Base-by-base conservation (phyloP, 1,140 invertebrate genomes). In the Dendroctonus valens region DNA sequence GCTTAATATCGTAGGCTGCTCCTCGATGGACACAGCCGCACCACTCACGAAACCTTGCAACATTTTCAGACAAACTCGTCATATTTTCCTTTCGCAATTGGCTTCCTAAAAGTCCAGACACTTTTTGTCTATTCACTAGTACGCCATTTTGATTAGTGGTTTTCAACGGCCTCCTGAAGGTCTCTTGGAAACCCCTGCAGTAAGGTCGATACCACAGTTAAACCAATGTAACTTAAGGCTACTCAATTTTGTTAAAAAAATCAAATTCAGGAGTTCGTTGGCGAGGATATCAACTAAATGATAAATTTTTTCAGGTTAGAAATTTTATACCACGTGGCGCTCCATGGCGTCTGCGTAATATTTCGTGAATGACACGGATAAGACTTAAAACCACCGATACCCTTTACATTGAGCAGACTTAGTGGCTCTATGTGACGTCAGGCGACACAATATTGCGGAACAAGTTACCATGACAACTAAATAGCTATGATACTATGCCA, bases 401-500 rank as follows among this genome's bases (percentile, higher is more conserved):
- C 49, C 40, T 41, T 55, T 58, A 60, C 51, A 67, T 67, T 54
- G 59, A 50, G 42, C 54, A 68, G 66, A 68, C 66, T 57, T 68
- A 51, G 7, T 63, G 66, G 60, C 59, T 62, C 12, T 62, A 62
- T 59, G 41, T 68, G 66, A 68, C 66, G 59, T 68, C 60, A 68
- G 60, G 63, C 26, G 65, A 41, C 52, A 67, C 59, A 62, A 68
- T 68, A 68, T 68, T 68, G 66, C 66, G 66, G 66, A 68, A 62
- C 52, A 52, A 39, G 58, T 68, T 37, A n/a, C 44, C 59, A 68
- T 62, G 40, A 41, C 59, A 38, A 68, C 66, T 26, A 41, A 62
- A 68, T 52, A 59, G 58, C 65, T 55, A 67, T 55, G 39, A 40
- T 55, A 52, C 55, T 60, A 67, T 62, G 65, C 55, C 41, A 54